phyloP scores from a whole-genome alignment of 2,113 vertebrate genomes.

The Channa maculata region DNA sequence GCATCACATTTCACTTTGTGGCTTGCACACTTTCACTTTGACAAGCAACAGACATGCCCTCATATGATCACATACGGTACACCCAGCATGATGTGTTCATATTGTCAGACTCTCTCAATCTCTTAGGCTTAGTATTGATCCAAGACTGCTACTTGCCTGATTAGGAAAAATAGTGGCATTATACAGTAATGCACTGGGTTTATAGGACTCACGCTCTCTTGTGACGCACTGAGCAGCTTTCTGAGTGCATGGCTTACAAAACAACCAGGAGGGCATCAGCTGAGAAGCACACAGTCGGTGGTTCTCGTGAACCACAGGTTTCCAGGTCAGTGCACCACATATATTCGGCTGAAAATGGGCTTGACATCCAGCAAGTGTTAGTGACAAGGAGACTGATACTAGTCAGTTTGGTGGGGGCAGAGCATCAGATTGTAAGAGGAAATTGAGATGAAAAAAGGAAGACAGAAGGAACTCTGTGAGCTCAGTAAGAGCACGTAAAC shows the following conservation, averaged over 20 bases:
- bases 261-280: constrained; percentile 67
- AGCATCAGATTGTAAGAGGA: not conserved
- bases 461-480: constrained; percentile 1
- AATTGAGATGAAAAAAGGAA: not conserved
- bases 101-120: not conserved
- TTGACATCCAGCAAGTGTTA: constrained; percentile 34
- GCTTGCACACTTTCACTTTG: constrained; percentile 17
- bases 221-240: constrained; percentile 59
- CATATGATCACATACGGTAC: not conserved
- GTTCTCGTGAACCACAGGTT: constrained; percentile 54
- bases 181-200: constrained; percentile 53
- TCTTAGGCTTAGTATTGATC: constrained; percentile 46
- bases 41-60: constrained; percentile 24
- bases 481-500: constrained; percentile 17
- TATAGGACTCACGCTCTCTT: constrained; percentile 55
- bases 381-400: constrained; percentile 17
- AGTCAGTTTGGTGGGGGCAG: constrained; percentile 1
- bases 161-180: constrained; percentile 56
- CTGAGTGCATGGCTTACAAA: constrained; percentile 46
- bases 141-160: constrained; percentile 44
- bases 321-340: constrained; percentile 60
- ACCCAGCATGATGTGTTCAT: not conserved
- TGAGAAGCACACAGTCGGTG: constrained; percentile 68
- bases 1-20: constrained; percentile 28
- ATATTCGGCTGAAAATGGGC: constrained; percentile 30